phyloP scores from a whole-genome alignment of 2,888 invertebrate species.

The Theodoxus fluviatilis region DNA sequence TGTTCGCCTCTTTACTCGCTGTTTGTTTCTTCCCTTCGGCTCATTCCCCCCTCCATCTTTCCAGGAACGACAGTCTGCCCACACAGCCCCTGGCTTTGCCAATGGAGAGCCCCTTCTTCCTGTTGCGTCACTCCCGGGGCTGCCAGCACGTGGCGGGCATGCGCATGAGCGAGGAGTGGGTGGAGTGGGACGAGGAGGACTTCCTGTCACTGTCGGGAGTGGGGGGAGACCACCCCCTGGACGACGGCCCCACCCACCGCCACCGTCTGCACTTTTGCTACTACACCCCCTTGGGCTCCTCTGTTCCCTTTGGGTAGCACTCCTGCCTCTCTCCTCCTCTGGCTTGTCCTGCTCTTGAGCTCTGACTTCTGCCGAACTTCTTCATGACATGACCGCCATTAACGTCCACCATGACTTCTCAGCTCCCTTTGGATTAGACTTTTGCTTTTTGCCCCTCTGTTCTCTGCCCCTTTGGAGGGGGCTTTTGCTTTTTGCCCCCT shows the following conservation, averaged over 20 bases:
- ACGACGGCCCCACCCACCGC: constrained; percentile 28
- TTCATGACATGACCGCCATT: too few species aligned
- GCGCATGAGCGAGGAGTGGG: constrained; percentile 30
- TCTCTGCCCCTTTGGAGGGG: too few species aligned
- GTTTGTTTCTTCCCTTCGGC: not conserved
- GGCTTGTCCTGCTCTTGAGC: too few species aligned
- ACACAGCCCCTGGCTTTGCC: constrained; percentile 32
- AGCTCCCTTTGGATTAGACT: too few species aligned
- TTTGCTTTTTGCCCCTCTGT: too few species aligned
- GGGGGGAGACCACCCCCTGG: constrained; percentile 30
- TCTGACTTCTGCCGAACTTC: too few species aligned
- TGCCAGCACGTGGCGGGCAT: constrained; percentile 38
- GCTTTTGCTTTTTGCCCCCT: too few species aligned
- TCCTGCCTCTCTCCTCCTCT: not conserved
- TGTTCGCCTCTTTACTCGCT: not conserved
- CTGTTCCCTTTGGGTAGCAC: not conserved
- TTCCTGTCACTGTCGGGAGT: constrained; percentile 7
- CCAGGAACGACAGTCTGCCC: constrained; percentile 32
- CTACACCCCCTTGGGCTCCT: constrained; percentile 19
- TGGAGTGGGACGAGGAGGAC: constrained; percentile 29
- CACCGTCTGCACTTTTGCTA: constrained; percentile 33
- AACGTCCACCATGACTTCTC: too few species aligned
- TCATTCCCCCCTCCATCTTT: not conserved
- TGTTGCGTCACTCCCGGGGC: constrained; percentile 30
- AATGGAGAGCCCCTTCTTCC: constrained; percentile 34